A percentile compares a stretch with the other conserved stretches of the same genome.
Evolutionary conservation across 2,888 invertebrate species (phyloP).

Genomic region (Drosophila dives): DNA sequence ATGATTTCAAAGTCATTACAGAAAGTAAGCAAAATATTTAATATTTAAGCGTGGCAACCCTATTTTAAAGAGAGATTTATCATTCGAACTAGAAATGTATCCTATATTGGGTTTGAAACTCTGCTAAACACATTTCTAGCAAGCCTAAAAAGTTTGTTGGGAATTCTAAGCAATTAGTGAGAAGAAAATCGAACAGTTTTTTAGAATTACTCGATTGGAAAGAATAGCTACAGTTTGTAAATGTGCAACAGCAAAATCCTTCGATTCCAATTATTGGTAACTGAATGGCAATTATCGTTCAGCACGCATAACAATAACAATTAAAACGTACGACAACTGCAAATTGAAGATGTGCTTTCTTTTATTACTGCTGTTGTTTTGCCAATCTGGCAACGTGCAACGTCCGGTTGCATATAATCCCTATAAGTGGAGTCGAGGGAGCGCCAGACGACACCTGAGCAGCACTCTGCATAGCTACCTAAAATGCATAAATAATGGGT

Average conservation of each 20-base stretch:
- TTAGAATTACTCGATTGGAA: neutral
- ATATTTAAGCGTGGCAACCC: neutral
- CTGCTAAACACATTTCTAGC: neutral
- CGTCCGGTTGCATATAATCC: conserved; percentile 13
- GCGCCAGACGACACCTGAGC: conserved; percentile 15
- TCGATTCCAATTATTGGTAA: conserved; percentile 37
- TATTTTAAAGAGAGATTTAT: neutral
- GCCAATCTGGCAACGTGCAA: conserved; percentile 41
- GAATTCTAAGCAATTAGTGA: conserved; percentile 20
- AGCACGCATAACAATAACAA: conserved; percentile 76
- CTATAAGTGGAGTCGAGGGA: conserved; percentile 17
- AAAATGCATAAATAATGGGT: conserved; percentile 78
- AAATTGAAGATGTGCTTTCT: conserved; percentile 71
- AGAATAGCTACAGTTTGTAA: conserved; percentile 21
- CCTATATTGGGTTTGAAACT: conserved; percentile 6
- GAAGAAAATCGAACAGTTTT: neutral
- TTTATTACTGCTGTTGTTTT: neutral
- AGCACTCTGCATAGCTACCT: conserved; percentile 44
- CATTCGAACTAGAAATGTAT: too few species aligned
- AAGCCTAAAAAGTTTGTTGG: neutral
- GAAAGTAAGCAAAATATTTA: neutral
- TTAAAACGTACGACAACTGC: conserved; percentile 81
- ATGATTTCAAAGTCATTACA: neutral
- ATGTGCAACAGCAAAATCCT: conserved; percentile 7
- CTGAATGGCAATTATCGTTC: conserved; percentile 63